Base-by-base conservation (phyloP, 1,140 invertebrate species). In the Drosophila asahinai region DNA sequence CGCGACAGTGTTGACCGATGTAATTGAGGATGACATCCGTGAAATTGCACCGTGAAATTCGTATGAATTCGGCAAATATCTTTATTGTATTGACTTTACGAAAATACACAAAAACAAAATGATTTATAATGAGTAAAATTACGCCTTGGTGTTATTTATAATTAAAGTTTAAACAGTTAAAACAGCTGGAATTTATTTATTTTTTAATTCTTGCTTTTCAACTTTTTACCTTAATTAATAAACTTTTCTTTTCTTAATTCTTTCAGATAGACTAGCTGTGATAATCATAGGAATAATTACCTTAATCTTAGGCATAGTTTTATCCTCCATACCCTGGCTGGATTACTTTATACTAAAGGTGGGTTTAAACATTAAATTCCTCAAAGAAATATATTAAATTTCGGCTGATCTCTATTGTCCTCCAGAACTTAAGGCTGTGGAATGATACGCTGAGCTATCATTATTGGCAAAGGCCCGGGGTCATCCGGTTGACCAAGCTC, bases 401-500 rank as follows among this genome's bases (percentile, higher is more conserved):
- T 15, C 2, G 0, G 1, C 0, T 3, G 6, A 15, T 17, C 19
- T 38, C 8, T 11, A 11, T 19, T 17, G 2, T 30, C 7, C 15
- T 5, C 3, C 94, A 98, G 97, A 96, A 98, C 94, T 94, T 98
- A 77, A 95, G 95, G 91, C 93, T 98, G 79, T 96, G 96, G 95
- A 97, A 97, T 92, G 96, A 96, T 12, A 97, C 97, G 0, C 86
- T 98, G 30, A 96, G 97, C 81, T 98, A 97, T 94, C 96, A 98
- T 70, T 97, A 98, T 92, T 99, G 98, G 98, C 96, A 97, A 84
- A 96, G 97, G 80, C 97, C 97, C 0, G 97, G 97, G 0, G 96
- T 99, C 9, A 95, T 97, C 60, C 95, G 98, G 70, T 94, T 98
- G 60, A 97, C 98, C 74, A 98, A 98, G 95, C 96, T 97, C 12